These are phyloP conservation scores for Corythornis madagascariensis DNA, from an alignment of 2,113 vertebrate species.

Conservation along the genomic window DNA sequence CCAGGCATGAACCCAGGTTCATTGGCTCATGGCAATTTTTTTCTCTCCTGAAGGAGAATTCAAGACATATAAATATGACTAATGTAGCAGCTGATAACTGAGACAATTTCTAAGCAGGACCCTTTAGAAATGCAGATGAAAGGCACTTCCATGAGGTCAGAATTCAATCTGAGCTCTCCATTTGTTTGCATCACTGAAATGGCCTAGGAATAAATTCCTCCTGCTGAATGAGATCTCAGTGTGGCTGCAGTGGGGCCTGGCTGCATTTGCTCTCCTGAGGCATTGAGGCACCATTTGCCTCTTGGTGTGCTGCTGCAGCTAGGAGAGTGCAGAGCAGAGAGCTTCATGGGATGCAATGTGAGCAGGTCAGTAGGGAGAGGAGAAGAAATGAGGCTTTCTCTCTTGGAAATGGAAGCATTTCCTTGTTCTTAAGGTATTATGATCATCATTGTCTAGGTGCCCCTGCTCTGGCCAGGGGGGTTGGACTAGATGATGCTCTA, in stretches of 20 bases:
- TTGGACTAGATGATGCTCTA: too few species aligned
- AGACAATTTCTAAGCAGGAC: not conserved
- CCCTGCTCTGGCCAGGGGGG: too few species aligned
- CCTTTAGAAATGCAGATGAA: not conserved
- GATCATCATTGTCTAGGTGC: too few species aligned
- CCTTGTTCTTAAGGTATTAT: too few species aligned
- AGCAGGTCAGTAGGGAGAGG: not conserved
- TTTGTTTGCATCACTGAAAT: not conserved
- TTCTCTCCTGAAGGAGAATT: not conserved
- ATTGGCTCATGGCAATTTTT: not conserved
- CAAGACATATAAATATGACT: not conserved
- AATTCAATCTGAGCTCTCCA: not conserved
- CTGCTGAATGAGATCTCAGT: not conserved
- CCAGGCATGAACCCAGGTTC: not conserved
- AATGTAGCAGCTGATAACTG: not conserved
- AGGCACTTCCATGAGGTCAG: not conserved
- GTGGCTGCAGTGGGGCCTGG: not conserved
- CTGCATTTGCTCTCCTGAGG: fast-evolving
- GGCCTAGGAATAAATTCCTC: not conserved
- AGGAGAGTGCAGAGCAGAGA: not conserved
- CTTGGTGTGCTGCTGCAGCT: not conserved
- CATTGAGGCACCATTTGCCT: fast-evolving
- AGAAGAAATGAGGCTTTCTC: not conserved
- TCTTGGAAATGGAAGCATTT: not conserved
- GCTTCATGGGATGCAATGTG: fast-evolving